A percentile compares a stretch with the other conserved stretches of the same genome.
Conservation (phyloP, 1,140 invertebrate genomes). For the Drosophila santomea region DNA sequence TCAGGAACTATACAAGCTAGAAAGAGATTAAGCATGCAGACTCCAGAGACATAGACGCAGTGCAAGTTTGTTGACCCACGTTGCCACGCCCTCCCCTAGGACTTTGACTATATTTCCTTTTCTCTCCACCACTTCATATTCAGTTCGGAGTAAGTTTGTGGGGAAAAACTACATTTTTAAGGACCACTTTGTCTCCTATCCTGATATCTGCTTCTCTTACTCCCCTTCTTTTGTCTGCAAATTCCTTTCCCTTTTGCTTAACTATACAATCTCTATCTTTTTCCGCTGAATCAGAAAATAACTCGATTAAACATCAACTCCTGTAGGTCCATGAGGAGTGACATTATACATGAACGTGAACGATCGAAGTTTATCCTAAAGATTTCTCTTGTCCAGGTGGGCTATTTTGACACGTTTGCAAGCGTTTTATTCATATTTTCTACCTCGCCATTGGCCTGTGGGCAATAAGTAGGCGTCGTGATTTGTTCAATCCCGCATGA, state of each 20-base stretch:
- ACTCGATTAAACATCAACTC: conserved; percentile 37
- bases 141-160: background rate
- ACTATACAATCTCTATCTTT: conserved; percentile 26
- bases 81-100: background rate
- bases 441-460: background rate
- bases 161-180: conserved; percentile 1
- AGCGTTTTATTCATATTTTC: background rate
- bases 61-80: too few relatives aligned
- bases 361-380: background rate
- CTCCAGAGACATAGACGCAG: too few relatives aligned
- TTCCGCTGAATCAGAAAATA: conserved; percentile 30
- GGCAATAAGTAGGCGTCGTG: background rate
- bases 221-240: background rate
- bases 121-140: background rate
- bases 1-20: too few relatives aligned
- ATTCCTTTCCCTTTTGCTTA: conserved; percentile 26
- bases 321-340: conserved; percentile 52
- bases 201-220: background rate
- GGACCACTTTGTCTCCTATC: background rate
- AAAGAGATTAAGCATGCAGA: too few relatives aligned
- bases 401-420: background rate
- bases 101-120: background rate
- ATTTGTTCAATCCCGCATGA: background rate
- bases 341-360: conserved; percentile 39
- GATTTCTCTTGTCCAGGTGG: background rate